Evolutionary conservation across 2,797 vertebrate species (phyloP), one percentile per base, ranked within the genome.

Genomic region (Sylvia borin): DNA sequence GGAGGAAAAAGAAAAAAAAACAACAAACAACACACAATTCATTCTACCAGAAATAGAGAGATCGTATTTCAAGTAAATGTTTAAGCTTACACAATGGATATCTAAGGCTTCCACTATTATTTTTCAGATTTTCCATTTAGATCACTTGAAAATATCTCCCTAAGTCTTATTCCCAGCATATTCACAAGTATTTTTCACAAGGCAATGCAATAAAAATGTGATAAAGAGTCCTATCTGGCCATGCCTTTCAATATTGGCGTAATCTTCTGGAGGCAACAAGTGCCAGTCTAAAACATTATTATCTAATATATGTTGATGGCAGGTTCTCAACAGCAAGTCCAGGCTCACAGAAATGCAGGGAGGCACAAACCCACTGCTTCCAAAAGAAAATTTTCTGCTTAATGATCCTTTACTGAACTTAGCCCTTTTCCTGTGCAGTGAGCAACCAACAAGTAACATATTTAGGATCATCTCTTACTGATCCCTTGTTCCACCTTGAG

Each of bases 141-240:
- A 68, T 64, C 25, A 64, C 84, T 93, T 68, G 47, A 81, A 91
- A 95, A 92, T 86, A 75, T 81, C 87, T 91, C 75, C 62, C 22
- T 78, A 91, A 90, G 62, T 88, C 60, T 90, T 95, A 90, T 90
- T 95, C 62, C 55, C 58, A 68, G 54, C 36, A 51, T 75, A 92
- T 76, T 94, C 92, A 92, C 75, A 91, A 68, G 62, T 72, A 53
- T 81, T 94, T 92, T 86, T 92, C 48, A 54, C 29, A 66, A 42
- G 26, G 55, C 66, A 76, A 38, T 29, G 24, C 77, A 78, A 90
- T 78, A 43, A 68, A 75, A 76, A 70, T 55, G 47, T 67, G 85
- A 96, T 51, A 81, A 92, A 93, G 42, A 80, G 7, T 34, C 51
- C 10, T 82, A 53, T 57, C 54, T 72, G 17, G 14, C 64, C 2